Conservation (phyloP, 2,113 vertebrate genomes). For the Scophthalmus maximus region DNA sequence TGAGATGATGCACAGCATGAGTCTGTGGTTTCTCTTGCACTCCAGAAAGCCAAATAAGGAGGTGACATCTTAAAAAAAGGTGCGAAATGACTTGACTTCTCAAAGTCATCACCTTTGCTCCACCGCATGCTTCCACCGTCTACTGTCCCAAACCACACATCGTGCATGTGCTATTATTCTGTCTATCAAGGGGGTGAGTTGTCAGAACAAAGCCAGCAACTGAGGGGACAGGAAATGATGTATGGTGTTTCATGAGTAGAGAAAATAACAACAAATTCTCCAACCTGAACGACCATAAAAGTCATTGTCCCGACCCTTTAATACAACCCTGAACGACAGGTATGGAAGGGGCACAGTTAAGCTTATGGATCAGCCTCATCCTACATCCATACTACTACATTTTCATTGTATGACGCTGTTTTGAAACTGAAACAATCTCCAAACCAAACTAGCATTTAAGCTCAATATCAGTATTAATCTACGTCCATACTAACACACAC, state of each 20-base stretch:
- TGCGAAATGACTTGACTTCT: slow-evolving; percentile 64
- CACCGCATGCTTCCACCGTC: slow-evolving; percentile 51
- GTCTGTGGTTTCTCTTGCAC: slow-evolving; percentile 60
- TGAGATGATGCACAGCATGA: slow-evolving; percentile 39
- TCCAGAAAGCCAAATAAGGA: slow-evolving; percentile 48
- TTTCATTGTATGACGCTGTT: no score
- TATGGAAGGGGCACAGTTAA: no score
- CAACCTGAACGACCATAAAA: neutral
- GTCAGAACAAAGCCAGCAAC: no score
- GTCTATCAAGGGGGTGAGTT: no score
- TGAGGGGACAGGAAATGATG: neutral
- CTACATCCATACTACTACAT: no score
- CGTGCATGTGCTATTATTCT: slow-evolving; percentile 20
- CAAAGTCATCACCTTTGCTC: slow-evolving; percentile 65
- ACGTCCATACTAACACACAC: no score
- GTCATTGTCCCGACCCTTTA: no score
- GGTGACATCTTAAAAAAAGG: slow-evolving; percentile 50
- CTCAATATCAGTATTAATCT: no score
- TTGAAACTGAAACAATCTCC: no score
- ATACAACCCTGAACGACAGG: no score
- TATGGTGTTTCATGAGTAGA: neutral
- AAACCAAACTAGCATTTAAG: no score
- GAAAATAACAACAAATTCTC: neutral
- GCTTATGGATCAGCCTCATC: no score
- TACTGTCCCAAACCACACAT: slow-evolving; percentile 62